phyloP scores from a whole-genome alignment of 2,888 invertebrate genomes.

The Cheiracanthium punctorium region DNA sequence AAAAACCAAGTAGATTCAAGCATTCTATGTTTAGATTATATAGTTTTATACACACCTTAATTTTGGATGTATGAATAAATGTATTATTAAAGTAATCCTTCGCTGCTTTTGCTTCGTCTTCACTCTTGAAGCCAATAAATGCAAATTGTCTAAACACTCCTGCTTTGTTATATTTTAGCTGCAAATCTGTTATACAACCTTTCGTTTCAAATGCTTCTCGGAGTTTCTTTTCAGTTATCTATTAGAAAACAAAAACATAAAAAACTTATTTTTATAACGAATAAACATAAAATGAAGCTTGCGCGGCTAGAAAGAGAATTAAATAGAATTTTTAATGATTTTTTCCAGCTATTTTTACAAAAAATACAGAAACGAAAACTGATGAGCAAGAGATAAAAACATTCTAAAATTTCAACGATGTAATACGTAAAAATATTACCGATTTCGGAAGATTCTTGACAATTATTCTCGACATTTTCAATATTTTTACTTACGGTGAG shows the following conservation, averaged over 20 bases:
- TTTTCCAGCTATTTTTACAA: no score
- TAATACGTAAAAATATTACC: neutral
- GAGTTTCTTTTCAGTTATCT: slow-evolving; percentile 88
- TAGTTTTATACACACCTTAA: slow-evolving; percentile 77
- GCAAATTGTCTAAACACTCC: slow-evolving; percentile 95
- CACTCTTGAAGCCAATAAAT: slow-evolving; percentile 91
- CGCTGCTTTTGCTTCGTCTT: slow-evolving; percentile 87
- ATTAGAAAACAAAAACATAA: slow-evolving; percentile 72
- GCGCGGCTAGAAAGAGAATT: neutral
- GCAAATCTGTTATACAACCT: slow-evolving; percentile 92
- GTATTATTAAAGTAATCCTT: slow-evolving; percentile 87
- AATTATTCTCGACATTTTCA: neutral
- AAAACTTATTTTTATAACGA: neutral
- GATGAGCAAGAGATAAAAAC: neutral
- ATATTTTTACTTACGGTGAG: neutral
- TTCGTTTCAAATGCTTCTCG: slow-evolving; percentile 85
- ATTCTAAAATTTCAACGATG: neutral
- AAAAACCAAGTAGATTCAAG: neutral
- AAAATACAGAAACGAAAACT: neutral
- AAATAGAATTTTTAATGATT: no score
- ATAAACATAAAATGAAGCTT: neutral
- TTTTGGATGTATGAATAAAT: slow-evolving; percentile 88
- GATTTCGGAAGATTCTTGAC: neutral
- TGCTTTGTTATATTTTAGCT: slow-evolving; percentile 92
- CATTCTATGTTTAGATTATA: no score